Evolutionary conservation across 23 tunicate species (phyloP).

Genomic region (Diplosoma virens): DNA sequence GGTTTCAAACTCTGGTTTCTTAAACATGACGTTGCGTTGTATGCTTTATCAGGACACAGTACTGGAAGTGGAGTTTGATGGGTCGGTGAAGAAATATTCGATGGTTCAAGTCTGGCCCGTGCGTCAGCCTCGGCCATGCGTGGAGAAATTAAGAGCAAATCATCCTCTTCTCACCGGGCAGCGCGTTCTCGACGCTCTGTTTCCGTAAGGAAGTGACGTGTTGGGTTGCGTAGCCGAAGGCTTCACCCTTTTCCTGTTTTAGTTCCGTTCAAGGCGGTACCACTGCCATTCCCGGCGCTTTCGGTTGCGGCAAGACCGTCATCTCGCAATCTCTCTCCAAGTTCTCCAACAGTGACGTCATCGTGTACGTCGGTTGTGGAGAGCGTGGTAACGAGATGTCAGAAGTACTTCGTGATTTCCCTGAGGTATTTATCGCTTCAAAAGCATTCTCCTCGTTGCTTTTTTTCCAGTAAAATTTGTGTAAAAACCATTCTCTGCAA

Average conservation of each 20-base stretch:
- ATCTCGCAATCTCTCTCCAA: constrained; percentile 98
- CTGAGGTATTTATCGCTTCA: constrained; percentile 73
- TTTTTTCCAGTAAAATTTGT: no score
- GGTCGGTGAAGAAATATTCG: constrained; percentile 50
- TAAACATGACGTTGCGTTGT: not conserved
- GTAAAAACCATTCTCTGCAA: no score
- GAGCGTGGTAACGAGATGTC: constrained; percentile 99
- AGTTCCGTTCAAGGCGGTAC: constrained; percentile 97
- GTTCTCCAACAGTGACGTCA: constrained; percentile 98
- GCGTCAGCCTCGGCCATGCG: constrained; percentile 96
- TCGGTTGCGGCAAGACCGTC: constrained; percentile 99
- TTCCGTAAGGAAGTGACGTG: constrained; percentile 65
- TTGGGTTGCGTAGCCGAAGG: not conserved
- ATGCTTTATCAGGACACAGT: constrained; percentile 56
- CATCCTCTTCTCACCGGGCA: constrained; percentile 96
- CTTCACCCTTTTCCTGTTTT: not conserved
- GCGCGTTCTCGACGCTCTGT: constrained; percentile 93
- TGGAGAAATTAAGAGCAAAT: constrained; percentile 95
- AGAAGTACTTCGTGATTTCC: constrained; percentile 98
- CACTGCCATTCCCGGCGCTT: constrained; percentile 99
- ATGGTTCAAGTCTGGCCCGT: constrained; percentile 99
- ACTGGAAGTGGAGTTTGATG: constrained; percentile 91
- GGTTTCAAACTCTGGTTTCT: no score
- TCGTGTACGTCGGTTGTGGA: constrained; percentile 97
- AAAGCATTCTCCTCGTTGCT: no score